Conservation (phyloP, 2,888 invertebrate genomes). For the Xestia c-nigrum region DNA sequence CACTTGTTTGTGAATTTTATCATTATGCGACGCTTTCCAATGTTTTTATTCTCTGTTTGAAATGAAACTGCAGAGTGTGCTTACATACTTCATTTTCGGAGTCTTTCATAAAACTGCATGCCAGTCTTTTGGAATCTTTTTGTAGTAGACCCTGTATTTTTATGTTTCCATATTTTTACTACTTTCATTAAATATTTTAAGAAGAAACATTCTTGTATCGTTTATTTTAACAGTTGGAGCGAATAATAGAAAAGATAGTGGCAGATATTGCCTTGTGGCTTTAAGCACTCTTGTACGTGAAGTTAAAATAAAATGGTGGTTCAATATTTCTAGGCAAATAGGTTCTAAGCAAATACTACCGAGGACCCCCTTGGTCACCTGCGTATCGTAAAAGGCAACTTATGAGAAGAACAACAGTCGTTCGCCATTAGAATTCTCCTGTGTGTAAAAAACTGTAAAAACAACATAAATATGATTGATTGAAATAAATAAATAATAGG, state of each 20-base stretch:
- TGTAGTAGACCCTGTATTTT: slow-evolving; percentile 5
- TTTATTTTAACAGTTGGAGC: neutral
- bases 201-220: no score
- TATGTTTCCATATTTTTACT: no score
- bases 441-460: slow-evolving; percentile 5
- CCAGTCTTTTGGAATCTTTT: slow-evolving; percentile 41
- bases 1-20: slow-evolving; percentile 76
- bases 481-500: no score
- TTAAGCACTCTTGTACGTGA: no score
- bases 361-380: neutral
- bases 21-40: slow-evolving; percentile 64
- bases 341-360: neutral
- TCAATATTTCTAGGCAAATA: no score
- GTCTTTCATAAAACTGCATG: slow-evolving; percentile 18
- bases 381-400: neutral
- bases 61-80: slow-evolving; percentile 41
- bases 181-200: neutral
- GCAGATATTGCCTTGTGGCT: no score
- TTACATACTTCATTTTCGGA: slow-evolving; percentile 30
- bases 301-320: no score
- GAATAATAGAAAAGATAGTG: neutral
- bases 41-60: slow-evolving; percentile 58
- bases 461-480: neutral
- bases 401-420: neutral
- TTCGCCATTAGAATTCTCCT: neutral